A percentile compares a stretch with the other conserved stretches of the same genome.
Conservation (phyloP, 2,888 invertebrate genomes). For the Apamea crenata region DNA sequence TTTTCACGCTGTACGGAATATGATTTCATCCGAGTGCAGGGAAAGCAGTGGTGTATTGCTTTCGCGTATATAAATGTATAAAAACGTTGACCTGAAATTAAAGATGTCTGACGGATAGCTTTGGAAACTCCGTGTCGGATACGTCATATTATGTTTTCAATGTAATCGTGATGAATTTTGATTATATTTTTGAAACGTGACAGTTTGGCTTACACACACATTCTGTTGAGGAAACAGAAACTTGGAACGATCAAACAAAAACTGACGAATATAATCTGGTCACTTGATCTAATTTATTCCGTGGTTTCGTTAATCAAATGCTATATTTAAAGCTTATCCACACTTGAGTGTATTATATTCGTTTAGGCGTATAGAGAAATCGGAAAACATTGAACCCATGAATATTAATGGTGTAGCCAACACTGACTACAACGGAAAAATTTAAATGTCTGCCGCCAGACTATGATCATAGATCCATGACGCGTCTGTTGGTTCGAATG, state of each 20-base stretch:
- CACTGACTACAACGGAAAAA: slow-evolving; percentile 71
- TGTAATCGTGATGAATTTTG: slow-evolving; percentile 27
- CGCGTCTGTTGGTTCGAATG: slow-evolving; percentile 27
- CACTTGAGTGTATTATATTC: slow-evolving; percentile 25
- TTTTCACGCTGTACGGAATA: slow-evolving; percentile 80
- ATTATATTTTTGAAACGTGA: slow-evolving; percentile 39
- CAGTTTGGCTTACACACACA: slow-evolving; percentile 19
- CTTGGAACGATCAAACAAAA: slow-evolving; percentile 29
- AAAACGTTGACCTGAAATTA: slow-evolving; percentile 59
- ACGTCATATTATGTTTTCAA: slow-evolving; percentile 21
- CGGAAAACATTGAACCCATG: slow-evolving; percentile 69
- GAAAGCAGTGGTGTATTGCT: slow-evolving; percentile 80
- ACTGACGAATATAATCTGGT: slow-evolving; percentile 28
- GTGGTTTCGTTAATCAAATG: slow-evolving; percentile 37
- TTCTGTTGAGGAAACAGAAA: slow-evolving; percentile 22
- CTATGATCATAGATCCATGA: slow-evolving; percentile 71
- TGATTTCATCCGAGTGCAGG: slow-evolving; percentile 80
- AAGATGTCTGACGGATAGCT: slow-evolving; percentile 50
- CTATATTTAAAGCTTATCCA: slow-evolving; percentile 37
- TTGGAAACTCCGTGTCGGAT: slow-evolving; percentile 20
- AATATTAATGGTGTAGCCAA: slow-evolving; percentile 72
- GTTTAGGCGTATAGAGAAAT: slow-evolving; percentile 64
- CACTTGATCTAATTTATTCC: slow-evolving; percentile 37
- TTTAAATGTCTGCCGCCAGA: slow-evolving; percentile 71
- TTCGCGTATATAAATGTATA: slow-evolving; percentile 66